Evolutionary conservation across 64 coral and sea anemone genomes (phyloP).

Genomic region (Stichodactyla mertensii): DNA sequence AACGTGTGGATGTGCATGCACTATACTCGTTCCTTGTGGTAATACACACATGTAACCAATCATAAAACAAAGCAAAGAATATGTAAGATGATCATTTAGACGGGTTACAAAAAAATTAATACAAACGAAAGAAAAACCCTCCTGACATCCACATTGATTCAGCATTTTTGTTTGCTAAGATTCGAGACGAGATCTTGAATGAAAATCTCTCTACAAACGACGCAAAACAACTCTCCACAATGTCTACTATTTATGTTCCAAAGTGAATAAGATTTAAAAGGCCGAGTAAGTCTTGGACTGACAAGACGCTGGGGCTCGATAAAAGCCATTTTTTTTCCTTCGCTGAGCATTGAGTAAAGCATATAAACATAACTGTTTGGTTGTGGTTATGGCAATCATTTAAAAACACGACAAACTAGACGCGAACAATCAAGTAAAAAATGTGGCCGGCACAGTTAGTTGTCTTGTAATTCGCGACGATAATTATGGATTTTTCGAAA

Average conservation of each 20-base stretch:
- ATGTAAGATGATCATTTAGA: too few species aligned
- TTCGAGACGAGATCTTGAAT: background rate
- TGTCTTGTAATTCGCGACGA: background rate
- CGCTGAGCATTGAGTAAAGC: background rate
- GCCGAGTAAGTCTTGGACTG: background rate
- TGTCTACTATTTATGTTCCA: background rate
- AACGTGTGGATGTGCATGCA: background rate
- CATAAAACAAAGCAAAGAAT: background rate
- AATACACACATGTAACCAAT: background rate
- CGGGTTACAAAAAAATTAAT: background rate
- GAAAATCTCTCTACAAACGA: background rate
- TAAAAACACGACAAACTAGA: background rate
- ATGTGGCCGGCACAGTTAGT: background rate
- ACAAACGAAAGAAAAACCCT: background rate
- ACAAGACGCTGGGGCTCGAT: background rate
- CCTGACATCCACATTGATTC: background rate
- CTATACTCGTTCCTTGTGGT: background rate
- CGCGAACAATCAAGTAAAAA: background rate
- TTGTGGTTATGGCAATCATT: background rate
- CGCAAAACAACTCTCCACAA: background rate
- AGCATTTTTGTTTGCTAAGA: background rate
- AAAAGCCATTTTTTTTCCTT: background rate
- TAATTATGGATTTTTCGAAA: background rate
- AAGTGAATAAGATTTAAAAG: background rate
- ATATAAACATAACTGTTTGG: background rate